A percentile compares a stretch with the other conserved stretches of the same genome.
Conservation (phyloP, 1,140 invertebrate species). For the Sitobion miscanthi region DNA sequence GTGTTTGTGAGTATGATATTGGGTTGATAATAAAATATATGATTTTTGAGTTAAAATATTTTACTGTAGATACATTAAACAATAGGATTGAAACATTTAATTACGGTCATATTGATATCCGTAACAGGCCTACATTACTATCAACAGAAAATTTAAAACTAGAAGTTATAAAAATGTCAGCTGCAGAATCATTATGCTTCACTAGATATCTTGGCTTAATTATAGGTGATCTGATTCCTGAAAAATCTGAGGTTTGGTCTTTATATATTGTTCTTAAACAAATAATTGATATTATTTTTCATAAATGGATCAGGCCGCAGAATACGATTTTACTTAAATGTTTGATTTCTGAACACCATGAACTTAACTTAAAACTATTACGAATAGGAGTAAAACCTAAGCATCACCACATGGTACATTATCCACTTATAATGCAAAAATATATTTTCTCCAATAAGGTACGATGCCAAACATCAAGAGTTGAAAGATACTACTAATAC, state of each 20-base stretch:
- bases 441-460: neutral
- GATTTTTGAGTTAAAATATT: neutral
- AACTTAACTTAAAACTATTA: neutral
- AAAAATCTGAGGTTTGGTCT: neutral
- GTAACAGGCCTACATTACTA: too few relatives aligned
- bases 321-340: neutral
- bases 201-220: neutral
- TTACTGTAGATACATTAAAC: neutral
- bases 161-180: too few relatives aligned
- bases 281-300: neutral
- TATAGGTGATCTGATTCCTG: neutral
- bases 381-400: neutral
- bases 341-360: neutral
- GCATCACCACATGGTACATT: slow-evolving; percentile 3
- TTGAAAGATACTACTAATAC: neutral
- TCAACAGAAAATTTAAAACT: too few relatives aligned
- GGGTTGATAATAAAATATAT: neutral
- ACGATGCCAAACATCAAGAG: neutral
- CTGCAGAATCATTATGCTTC: too few relatives aligned
- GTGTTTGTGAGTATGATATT: neutral
- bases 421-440: neutral
- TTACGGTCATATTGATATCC: too few relatives aligned
- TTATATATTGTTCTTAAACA: neutral
- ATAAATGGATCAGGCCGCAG: neutral
- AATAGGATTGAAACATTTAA: neutral